Conservation (phyloP, 1,140 invertebrate species). For the Halictus rubicundus region DNA sequence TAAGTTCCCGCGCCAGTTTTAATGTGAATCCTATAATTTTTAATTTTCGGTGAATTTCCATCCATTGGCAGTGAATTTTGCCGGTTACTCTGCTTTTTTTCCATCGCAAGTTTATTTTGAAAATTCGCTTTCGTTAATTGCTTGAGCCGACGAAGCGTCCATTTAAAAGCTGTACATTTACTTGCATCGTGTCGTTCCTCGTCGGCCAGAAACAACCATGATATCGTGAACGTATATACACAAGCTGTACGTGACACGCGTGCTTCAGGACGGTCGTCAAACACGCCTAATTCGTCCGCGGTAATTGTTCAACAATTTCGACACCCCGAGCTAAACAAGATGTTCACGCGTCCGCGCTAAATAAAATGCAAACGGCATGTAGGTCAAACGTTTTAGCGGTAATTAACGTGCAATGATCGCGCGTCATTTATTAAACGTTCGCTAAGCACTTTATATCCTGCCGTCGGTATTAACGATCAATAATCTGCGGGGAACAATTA, state of each 20-base stretch:
- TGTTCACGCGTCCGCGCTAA: conserved; percentile 31
- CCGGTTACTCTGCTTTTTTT: no score
- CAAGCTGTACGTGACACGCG: not conserved
- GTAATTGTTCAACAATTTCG: conserved; percentile 49
- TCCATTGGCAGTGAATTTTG: no score
- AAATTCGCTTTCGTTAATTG: no score
- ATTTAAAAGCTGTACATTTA: not conserved
- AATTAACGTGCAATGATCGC: conserved; percentile 74
- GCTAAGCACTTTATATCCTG: conserved; percentile 70
- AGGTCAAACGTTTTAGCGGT: conserved; percentile 78
- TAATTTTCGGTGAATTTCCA: no score
- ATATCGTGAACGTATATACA: not conserved
- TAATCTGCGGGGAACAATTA: conserved; percentile 71
- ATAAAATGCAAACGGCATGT: conserved; percentile 68
- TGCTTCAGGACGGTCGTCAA: not conserved
- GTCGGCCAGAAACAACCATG: not conserved
- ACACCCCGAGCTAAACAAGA: conserved; percentile 41
- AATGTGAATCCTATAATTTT: no score
- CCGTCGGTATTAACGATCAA: conserved; percentile 44
- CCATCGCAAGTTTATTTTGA: no score
- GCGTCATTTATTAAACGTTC: conserved; percentile 59
- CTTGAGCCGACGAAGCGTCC: no score
- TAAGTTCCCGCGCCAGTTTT: no score
- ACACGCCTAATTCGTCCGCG: not conserved
- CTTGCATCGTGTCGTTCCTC: no score